Conservation (phyloP, 2,797 vertebrate species). For the Coregonus ussuriensis region DNA sequence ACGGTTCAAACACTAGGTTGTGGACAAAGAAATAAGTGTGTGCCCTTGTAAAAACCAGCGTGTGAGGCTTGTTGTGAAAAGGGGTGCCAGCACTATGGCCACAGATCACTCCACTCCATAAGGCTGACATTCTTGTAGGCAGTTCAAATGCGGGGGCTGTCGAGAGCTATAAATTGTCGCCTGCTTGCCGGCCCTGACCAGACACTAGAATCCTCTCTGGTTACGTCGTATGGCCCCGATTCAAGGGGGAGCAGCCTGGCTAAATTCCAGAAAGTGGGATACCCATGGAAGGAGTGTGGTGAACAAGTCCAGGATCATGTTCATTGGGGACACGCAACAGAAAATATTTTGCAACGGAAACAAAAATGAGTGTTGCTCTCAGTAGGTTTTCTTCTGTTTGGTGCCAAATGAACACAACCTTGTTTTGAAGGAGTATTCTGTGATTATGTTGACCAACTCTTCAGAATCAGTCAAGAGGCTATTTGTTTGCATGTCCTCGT, state of each 20-base stretch:
- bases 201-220: not conserved
- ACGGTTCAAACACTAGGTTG: not conserved
- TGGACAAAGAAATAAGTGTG: not conserved
- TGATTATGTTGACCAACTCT: not conserved
- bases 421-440: not conserved
- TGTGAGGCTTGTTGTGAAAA: not conserved
- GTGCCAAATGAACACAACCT: not conserved
- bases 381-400: not conserved
- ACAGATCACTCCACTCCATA: not conserved
- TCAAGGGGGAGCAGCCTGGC: not conserved
- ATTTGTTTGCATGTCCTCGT: not conserved
- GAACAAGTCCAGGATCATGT: not conserved
- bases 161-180: not conserved
- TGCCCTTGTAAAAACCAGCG: not conserved
- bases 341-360: not conserved
- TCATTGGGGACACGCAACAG: not conserved
- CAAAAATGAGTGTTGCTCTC: not conserved
- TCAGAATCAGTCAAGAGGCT: not conserved
- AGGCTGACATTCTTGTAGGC: not conserved
- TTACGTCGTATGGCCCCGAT: not conserved
- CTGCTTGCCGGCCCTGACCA: not conserved
- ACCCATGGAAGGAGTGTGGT: not conserved
- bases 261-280: not conserved
- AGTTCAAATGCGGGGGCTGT: conserved; percentile 5
- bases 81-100: not conserved